Evolutionary conservation across 1,140 invertebrate genomes (phyloP).

Genomic region (Apis mellifera): DNA sequence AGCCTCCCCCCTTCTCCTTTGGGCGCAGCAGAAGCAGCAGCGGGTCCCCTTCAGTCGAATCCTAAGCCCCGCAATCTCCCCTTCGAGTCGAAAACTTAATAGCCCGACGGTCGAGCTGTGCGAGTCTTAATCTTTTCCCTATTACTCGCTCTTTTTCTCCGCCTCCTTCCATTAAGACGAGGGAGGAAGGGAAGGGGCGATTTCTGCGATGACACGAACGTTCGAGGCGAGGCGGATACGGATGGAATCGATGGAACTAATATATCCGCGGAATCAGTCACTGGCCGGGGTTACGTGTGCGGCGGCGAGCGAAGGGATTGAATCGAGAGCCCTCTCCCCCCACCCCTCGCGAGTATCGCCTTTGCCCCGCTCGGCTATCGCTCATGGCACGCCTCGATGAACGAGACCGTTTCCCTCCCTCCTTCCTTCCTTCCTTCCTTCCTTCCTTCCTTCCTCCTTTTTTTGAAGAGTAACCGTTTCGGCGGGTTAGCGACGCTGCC

Average conservation of each 20-base stretch:
- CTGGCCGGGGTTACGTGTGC: constrained; percentile 37
- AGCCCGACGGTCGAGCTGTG: constrained; percentile 39
- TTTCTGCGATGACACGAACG: constrained; percentile 38
- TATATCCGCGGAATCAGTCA: constrained; percentile 70
- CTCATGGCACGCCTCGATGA: constrained; percentile 72
- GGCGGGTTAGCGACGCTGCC: constrained; percentile 54
- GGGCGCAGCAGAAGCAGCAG: background rate
- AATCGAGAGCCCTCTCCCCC: constrained; percentile 47
- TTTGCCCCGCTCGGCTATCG: constrained; percentile 61
- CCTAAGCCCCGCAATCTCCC: constrained; percentile 15
- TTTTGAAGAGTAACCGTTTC: constrained; percentile 42
- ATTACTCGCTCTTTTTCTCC: constrained; percentile 57
- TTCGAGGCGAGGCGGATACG: constrained; percentile 57
- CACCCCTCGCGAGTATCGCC: background rate
- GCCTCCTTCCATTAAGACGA: constrained; percentile 48
- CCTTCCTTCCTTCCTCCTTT: constrained; percentile 2
- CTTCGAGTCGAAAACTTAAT: constrained; percentile 62
- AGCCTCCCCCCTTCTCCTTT: background rate
- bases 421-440: constrained; percentile 9
- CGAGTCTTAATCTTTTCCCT: constrained; percentile 63
- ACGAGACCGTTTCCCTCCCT: constrained; percentile 43
- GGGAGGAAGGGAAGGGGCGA: background rate
- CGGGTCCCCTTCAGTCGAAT: constrained; percentile 22
- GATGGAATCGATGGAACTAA: constrained; percentile 68
- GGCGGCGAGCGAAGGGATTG: constrained; percentile 57